Evolutionary conservation across 2,888 invertebrate species (phyloP), one percentile per base, ranked within the genome.

Genomic region (Protula sp.): DNA sequence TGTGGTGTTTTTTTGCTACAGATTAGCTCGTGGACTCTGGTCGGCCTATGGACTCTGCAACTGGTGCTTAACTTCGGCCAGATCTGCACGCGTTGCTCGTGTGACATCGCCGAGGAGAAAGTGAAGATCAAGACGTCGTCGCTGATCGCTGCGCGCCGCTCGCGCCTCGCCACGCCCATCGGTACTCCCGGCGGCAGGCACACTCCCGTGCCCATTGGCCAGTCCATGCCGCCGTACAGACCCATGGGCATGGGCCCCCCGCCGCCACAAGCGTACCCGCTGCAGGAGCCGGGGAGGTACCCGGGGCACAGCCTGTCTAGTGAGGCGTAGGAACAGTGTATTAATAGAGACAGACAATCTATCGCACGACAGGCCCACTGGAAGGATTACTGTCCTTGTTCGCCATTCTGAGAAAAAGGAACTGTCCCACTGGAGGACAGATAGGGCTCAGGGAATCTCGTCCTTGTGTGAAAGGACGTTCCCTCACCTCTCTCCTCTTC

Each of bases 51-150:
- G 66, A 47, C 54, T 29, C 26, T 58, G 2, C 60, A 65, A 54
- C 29, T 65, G 26, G 30, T 57, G 28, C 29, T 61, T 51, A 60
- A 38, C 58, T 58, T 58, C 53, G 30, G 31, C 29, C 47, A 45
- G 48, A 47, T 47, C 9, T 68, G 68, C 48, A 53, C 56, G 2
- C 55, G 63, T 9, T 69, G 67, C 50, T 65, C 68, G 14, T 69
- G 69, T 54, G 65, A 63, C 29, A 55, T 64, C 5, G 69, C 69
- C 5, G 69, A 65, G 29, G 69, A 69, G 56, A 69, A 69, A 47
- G 63, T 62, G 48, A 61, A 63, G 48, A 29, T 55, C 14, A 63
- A 69, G 57, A 60, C 61, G 48, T 54, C 67, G 27, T 22, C 55
- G 59, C 38, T 58, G 26, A 61, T 67, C 9, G 69, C 69, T 9